Percentiles rank a stretch among this genome's conserved stretches.
phyloP scores from a whole-genome alignment of 2,888 invertebrate genomes.

The Lasioglossum pauxillum region DNA sequence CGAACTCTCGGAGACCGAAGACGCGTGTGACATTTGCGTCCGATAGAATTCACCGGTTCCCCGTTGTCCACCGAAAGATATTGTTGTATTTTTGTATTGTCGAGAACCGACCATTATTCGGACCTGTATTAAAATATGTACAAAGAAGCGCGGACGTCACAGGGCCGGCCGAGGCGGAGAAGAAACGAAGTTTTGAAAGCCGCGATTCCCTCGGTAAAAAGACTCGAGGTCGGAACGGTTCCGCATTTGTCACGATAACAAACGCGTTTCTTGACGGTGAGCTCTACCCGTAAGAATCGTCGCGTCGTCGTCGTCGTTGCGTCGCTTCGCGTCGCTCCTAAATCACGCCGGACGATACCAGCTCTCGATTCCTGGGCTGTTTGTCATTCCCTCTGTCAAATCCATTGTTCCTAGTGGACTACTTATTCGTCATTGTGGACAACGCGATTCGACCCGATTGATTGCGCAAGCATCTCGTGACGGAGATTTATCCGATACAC shows the following conservation, averaged over 20 bases:
- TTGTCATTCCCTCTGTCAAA: slow-evolving; percentile 56
- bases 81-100: not conserved
- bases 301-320: too few relatives aligned
- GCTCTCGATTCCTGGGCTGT: slow-evolving; percentile 27
- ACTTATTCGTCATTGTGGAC: slow-evolving; percentile 60
- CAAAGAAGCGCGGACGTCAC: not conserved
- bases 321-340: not conserved
- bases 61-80: not conserved
- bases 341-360: slow-evolving; percentile 47
- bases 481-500: slow-evolving; percentile 20
- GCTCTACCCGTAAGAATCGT: slow-evolving; percentile 26
- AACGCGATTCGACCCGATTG: slow-evolving; percentile 51
- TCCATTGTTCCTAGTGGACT: slow-evolving; percentile 50
- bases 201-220: not conserved
- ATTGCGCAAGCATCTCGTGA: slow-evolving; percentile 25
- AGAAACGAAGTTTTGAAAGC: not conserved
- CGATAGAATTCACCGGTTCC: not conserved
- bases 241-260: not conserved
- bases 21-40: slow-evolving; percentile 1
- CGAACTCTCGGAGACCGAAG: not conserved
- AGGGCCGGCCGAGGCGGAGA: not conserved
- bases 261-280: not conserved
- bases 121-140: not conserved
- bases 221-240: not conserved
- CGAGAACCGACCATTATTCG: not conserved